These are phyloP conservation scores for Chrysopilus asiliformis DNA, from an alignment of 2,888 invertebrate genomes.

Conservation along the genomic window DNA sequence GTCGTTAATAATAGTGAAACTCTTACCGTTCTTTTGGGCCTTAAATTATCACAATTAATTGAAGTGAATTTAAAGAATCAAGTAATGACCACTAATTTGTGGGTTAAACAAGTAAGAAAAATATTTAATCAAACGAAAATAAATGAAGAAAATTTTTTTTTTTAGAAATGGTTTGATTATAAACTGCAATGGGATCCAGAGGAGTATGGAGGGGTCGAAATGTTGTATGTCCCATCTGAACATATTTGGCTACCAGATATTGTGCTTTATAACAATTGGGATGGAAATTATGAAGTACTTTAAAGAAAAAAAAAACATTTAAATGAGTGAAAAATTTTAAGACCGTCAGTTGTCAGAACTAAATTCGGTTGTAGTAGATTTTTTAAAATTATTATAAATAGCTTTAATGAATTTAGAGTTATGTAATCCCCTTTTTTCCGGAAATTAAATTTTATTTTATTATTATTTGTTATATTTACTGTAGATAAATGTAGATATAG, in stretches of 20 bases:
- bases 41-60: constrained; percentile 80
- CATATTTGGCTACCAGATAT: constrained; percentile 96
- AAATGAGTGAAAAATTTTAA: too few species aligned
- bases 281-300: constrained; percentile 79
- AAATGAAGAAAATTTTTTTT: too few species aligned
- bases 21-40: constrained; percentile 77
- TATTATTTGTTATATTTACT: too few species aligned
- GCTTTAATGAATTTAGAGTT: too few species aligned
- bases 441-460: too few species aligned
- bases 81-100: constrained; percentile 87
- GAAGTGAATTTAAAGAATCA: constrained; percentile 87
- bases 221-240: constrained; percentile 87
- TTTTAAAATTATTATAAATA: too few species aligned
- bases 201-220: constrained; percentile 82
- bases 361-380: too few species aligned
- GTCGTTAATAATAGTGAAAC: constrained; percentile 88
- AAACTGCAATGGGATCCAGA: constrained; percentile 80
- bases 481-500: too few species aligned
- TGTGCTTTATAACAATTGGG: constrained; percentile 85
- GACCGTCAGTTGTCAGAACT: too few species aligned
- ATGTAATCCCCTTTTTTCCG: too few species aligned
- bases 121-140: too few species aligned
- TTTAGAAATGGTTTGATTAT: constrained; percentile 88
- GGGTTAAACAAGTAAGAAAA: constrained; percentile 86
- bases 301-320: too few species aligned